Percentiles rank a stretch among this genome's conserved stretches.
phyloP scores from a whole-genome alignment of 2,113 vertebrate genomes.

The Stictonetta naevosa region DNA sequence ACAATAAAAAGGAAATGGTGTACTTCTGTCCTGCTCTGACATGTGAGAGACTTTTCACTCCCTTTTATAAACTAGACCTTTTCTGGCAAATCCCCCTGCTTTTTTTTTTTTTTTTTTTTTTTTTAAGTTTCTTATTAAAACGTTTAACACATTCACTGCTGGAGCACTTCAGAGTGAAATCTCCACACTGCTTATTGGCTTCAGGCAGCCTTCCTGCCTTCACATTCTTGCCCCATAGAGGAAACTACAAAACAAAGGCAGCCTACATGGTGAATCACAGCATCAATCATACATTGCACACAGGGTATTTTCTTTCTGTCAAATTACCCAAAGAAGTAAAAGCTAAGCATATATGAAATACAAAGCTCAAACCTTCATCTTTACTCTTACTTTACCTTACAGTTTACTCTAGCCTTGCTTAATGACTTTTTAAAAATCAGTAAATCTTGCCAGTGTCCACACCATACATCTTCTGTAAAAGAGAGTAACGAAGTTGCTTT shows the following conservation, averaged over 20 bases:
- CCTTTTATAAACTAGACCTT: background rate
- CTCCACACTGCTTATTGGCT: background rate
- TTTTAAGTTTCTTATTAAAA: background rate
- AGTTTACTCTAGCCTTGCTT: background rate
- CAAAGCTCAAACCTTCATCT: background rate
- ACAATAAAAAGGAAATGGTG: background rate
- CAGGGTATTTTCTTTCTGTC: background rate
- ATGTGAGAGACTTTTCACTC: background rate
- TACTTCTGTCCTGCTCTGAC: background rate
- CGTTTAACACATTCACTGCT: constrained; percentile 32
- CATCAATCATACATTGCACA: background rate
- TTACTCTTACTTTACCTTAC: background rate
- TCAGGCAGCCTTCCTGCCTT: background rate
- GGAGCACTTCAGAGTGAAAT: background rate
- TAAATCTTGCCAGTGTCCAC: background rate
- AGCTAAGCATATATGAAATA: background rate
- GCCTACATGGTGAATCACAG: background rate
- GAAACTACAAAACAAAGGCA: background rate
- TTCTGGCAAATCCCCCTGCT: background rate
- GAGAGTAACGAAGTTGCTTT: background rate
- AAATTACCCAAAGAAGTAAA: background rate
- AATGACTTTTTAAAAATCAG: background rate
- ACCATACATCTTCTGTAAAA: background rate
- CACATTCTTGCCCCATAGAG: background rate
- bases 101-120: background rate